phyloP scores from a whole-genome alignment of 2,797 vertebrate genomes.

The Phataginus tricuspis region DNA sequence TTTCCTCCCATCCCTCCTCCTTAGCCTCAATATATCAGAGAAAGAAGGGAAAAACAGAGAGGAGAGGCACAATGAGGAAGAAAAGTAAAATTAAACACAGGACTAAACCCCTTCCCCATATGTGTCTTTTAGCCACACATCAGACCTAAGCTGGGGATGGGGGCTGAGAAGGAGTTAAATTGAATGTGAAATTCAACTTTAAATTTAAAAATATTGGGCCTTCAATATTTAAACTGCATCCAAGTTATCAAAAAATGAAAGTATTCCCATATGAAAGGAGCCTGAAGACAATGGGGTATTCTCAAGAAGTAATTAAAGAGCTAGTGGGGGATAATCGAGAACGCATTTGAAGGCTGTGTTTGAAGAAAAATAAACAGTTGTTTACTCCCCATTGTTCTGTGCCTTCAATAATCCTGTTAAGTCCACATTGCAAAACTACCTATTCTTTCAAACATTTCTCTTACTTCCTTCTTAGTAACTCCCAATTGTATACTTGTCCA shows the following conservation, averaged over 20 bases:
- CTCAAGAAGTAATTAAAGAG: constrained; percentile 40
- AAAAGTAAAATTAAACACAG: not conserved
- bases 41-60: not conserved
- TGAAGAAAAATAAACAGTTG: not conserved
- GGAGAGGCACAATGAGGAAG: not conserved
- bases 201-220: not conserved
- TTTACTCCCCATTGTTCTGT: not conserved
- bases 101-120: not conserved
- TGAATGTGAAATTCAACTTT: not conserved
- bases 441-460: not conserved
- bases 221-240: not conserved
- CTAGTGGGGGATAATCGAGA: not conserved
- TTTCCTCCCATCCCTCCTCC: not conserved
- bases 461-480: not conserved
- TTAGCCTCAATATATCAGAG: not conserved
- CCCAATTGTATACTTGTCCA: not conserved
- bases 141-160: not conserved
- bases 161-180: not conserved
- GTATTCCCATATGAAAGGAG: not conserved
- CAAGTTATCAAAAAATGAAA: not conserved
- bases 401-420: not conserved
- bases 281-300: not conserved
- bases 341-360: not conserved
- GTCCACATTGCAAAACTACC: not conserved
- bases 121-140: not conserved